Evolutionary conservation across 1,140 invertebrate genomes (phyloP).

Genomic region (Amyelois transitella): DNA sequence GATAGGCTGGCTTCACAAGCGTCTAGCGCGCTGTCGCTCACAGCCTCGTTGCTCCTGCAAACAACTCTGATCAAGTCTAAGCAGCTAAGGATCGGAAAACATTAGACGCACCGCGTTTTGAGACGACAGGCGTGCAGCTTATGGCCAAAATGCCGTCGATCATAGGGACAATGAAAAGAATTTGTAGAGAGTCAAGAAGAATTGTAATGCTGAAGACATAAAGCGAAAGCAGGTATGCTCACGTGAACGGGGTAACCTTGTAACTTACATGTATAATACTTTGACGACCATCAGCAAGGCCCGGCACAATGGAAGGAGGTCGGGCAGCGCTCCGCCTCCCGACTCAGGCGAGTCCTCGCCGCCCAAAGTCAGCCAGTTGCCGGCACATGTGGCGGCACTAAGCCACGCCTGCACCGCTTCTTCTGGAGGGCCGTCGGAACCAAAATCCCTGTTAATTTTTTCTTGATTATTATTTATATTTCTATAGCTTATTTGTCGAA

Average conservation of each 20-base stretch:
- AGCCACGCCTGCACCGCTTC: conserved; percentile 42
- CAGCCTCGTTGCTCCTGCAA: conserved; percentile 37
- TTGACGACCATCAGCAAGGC: conserved; percentile 50
- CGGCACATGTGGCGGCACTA: conserved; percentile 43
- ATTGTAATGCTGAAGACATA: too few relatives aligned
- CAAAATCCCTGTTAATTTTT: conserved; percentile 43
- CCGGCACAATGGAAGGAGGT: conserved; percentile 46
- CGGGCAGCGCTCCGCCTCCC: conserved; percentile 30
- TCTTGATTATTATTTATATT: too few relatives aligned
- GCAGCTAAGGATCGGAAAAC: too few relatives aligned
- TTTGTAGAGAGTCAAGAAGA: too few relatives aligned
- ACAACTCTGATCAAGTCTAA: not conserved
- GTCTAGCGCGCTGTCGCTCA: conserved; percentile 51
- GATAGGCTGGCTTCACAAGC: conserved; percentile 61
- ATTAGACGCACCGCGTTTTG: too few relatives aligned
- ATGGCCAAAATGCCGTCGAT: too few relatives aligned
- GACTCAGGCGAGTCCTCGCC: conserved; percentile 32
- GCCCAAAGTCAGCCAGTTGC: conserved; percentile 50
- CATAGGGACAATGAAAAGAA: too few relatives aligned
- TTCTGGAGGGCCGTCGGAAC: conserved; percentile 41
- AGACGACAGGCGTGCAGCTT: too few relatives aligned
- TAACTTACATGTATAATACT: conserved; percentile 54
- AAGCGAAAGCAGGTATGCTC: not conserved
- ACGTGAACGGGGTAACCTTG: too few relatives aligned
- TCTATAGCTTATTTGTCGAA: too few relatives aligned